Conservation (phyloP, 2,113 vertebrate genomes). For the Lonchura striata region DNA sequence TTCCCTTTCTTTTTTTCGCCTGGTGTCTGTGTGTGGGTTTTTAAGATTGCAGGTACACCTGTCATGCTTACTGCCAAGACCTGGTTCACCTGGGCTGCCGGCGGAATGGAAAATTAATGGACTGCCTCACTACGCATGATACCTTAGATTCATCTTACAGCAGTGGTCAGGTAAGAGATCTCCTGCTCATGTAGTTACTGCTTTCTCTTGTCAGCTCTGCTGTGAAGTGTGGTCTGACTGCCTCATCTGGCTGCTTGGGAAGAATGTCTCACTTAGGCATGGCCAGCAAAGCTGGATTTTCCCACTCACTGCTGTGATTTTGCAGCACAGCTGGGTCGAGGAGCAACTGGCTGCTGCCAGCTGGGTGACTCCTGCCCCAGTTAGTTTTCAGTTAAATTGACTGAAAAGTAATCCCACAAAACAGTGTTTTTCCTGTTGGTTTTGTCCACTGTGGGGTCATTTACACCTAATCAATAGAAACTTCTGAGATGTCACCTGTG, state of each 20-base stretch:
- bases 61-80: conserved; percentile 73
- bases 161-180: conserved; percentile 43
- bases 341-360: not conserved
- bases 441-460: not conserved
- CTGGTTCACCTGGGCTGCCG: conserved; percentile 74
- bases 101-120: conserved; percentile 62
- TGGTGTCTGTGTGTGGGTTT: not conserved
- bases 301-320: not conserved
- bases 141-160: not conserved
- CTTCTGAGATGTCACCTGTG: not conserved
- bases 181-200: not conserved
- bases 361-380: not conserved
- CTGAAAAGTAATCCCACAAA: not conserved
- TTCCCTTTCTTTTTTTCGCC: rapidly evolving
- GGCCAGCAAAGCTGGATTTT: not conserved
- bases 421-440: not conserved
- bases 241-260: not conserved
- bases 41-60: conserved; percentile 76
- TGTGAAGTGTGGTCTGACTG: not conserved
- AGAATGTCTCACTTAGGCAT: not conserved
- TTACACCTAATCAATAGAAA: not conserved
- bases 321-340: rapidly evolving
- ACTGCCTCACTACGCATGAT: not conserved
- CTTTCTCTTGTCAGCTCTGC: not conserved
- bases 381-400: not conserved